Evolutionary conservation across 2,797 vertebrate species (phyloP).

Genomic region (Ciconia nigra): DNA sequence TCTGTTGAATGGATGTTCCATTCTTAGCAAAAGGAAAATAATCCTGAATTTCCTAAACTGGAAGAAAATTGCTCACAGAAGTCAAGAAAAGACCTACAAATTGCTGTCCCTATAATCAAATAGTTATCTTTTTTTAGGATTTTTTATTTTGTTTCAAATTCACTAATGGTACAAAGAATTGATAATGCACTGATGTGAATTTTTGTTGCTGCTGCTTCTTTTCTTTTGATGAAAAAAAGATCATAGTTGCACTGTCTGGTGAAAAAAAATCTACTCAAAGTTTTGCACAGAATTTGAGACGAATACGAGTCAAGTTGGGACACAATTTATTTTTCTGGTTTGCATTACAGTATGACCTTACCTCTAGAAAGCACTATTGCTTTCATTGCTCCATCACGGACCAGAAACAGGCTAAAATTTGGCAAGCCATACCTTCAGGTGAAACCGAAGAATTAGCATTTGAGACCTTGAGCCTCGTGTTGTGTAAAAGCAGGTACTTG

Average conservation of each 20-base stretch:
- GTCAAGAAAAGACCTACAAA: constrained; percentile 3
- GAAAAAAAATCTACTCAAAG: not conserved
- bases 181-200: not conserved
- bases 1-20: constrained; percentile 47
- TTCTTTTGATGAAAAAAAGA: not conserved
- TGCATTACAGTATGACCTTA: not conserved
- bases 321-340: not conserved
- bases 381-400: not conserved
- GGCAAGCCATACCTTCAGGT: not conserved
- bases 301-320: not conserved
- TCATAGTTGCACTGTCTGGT: not conserved
- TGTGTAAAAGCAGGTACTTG: not conserved
- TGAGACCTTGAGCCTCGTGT: not conserved
- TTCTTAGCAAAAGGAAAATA: constrained; percentile 34
- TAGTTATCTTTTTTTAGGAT: not conserved
- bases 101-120: not conserved
- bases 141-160: not conserved
- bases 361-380: not conserved
- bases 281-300: not conserved
- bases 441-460: not conserved
- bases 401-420: not conserved
- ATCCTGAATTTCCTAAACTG: constrained; percentile 14
- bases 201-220: not conserved
- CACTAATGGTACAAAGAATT: not conserved
- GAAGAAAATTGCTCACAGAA: constrained; percentile 20